phyloP scores from a whole-genome alignment of 2,797 vertebrate species.

The Leuciscus waleckii region DNA sequence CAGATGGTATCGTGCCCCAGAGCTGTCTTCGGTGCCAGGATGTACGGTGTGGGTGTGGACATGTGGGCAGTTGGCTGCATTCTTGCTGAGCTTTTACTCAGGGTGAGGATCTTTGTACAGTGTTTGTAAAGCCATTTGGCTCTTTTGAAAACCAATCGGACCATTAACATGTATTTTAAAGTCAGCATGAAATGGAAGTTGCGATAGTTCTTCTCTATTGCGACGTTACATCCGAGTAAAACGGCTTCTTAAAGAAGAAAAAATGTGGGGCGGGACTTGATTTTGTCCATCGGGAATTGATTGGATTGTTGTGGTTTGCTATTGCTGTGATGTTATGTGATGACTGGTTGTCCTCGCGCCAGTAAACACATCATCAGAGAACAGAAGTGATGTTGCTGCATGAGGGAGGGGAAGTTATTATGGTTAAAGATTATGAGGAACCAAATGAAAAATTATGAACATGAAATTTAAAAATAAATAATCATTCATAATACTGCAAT shows the following conservation, averaged over 20 bases:
- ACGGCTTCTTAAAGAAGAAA: background rate
- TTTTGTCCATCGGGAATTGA: no score
- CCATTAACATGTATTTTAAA: background rate
- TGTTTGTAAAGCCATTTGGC: background rate
- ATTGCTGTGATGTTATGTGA: background rate
- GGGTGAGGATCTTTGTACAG: slow-evolving; percentile 75
- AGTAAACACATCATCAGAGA: background rate
- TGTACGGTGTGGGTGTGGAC: slow-evolving; percentile 97
- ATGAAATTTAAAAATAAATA: background rate
- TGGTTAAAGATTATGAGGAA: background rate
- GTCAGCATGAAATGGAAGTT: background rate
- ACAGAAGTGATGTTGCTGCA: background rate
- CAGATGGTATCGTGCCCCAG: slow-evolving; percentile 96
- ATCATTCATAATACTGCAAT: background rate
- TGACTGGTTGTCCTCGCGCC: background rate
- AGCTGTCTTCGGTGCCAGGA: slow-evolving; percentile 95
- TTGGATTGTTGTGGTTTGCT: no score
- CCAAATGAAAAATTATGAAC: no score
- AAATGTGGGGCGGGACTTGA: background rate
- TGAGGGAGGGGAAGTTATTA: background rate
- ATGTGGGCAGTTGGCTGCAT: slow-evolving; percentile 99
- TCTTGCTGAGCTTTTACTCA: slow-evolving; percentile 92
- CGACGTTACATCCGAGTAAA: background rate
- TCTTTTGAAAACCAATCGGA: background rate
- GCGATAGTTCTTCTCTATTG: background rate